Conservation (phyloP, 2,888 invertebrate genomes). For the Lymantria dispar region DNA sequence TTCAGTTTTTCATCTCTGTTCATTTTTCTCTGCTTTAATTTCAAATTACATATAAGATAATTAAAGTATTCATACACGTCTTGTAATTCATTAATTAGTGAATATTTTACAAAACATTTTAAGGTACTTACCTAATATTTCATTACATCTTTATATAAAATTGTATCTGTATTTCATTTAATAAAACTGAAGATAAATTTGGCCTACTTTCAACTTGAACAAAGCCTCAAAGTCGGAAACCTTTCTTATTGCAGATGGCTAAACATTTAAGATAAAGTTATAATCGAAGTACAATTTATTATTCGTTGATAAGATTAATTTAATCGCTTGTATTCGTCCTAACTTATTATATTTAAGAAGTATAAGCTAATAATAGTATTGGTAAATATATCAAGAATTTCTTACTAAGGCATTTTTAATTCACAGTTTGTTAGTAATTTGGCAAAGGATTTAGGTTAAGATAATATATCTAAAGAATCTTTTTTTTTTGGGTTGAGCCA, state of each 20-base stretch:
- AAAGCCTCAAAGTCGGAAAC: constrained; percentile 14
- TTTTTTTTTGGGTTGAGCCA: too few relatives aligned
- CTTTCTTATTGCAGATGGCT: constrained; percentile 18
- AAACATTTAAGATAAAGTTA: constrained; percentile 23
- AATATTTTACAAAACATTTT: too few relatives aligned
- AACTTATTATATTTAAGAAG: too few relatives aligned
- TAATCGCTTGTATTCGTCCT: too few relatives aligned
- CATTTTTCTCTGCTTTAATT: too few relatives aligned
- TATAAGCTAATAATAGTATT: not conserved
- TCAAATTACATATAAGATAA: too few relatives aligned
- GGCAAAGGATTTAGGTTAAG: constrained; percentile 38
- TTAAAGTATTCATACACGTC: too few relatives aligned
- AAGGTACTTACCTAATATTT: too few relatives aligned
- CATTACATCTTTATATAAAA: not conserved
- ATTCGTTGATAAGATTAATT: constrained; percentile 7
- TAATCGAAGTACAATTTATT: constrained; percentile 12
- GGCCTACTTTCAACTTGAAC: constrained; percentile 21
- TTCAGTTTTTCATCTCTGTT: too few relatives aligned
- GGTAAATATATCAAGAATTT: not conserved
- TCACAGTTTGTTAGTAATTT: constrained; percentile 58
- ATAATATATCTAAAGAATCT: constrained; percentile 46
- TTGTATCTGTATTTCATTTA: constrained; percentile 10
- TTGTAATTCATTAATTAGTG: too few relatives aligned
- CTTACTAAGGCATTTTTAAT: constrained; percentile 36
- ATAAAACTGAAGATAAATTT: constrained; percentile 18